Evolutionary conservation across 2,113 vertebrate species (phyloP).

Genomic region (Todiramphus chloris): DNA sequence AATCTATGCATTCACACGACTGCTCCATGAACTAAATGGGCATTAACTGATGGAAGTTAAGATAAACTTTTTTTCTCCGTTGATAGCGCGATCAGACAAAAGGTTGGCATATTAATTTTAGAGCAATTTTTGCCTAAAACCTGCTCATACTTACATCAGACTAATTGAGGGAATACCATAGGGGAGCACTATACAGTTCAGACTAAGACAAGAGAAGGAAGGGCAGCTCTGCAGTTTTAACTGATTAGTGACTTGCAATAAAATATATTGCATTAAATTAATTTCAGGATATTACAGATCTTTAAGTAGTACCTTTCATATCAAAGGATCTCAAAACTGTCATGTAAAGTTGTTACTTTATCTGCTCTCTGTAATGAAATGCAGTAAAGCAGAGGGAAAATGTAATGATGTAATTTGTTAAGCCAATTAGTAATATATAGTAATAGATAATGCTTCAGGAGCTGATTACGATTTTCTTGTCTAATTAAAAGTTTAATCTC

Average conservation of each 20-base stretch:
- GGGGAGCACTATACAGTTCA: not conserved
- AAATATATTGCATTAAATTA: not conserved
- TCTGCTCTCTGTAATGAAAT: not conserved
- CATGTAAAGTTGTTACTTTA: not conserved
- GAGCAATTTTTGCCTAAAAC: not conserved
- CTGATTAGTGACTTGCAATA: not conserved
- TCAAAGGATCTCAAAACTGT: not conserved
- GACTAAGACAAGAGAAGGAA: not conserved
- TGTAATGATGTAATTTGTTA: not conserved
- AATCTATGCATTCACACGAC: not conserved
- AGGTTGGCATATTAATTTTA: not conserved
- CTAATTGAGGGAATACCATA: not conserved
- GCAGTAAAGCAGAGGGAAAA: not conserved
- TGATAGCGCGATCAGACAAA: not conserved
- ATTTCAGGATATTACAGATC: not conserved
- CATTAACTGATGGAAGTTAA: not conserved
- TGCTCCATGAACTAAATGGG: not conserved
- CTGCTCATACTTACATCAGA: not conserved
- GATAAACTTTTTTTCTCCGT: not conserved
- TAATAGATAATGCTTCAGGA: not conserved
- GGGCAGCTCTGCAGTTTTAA: not conserved
- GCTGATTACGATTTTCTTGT: not conserved
- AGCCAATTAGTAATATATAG: not conserved
- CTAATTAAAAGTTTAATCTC: not conserved
- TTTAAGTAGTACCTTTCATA: not conserved